phyloP scores from a whole-genome alignment of 2,113 vertebrate genomes.

The Clarias macrocephalus region DNA sequence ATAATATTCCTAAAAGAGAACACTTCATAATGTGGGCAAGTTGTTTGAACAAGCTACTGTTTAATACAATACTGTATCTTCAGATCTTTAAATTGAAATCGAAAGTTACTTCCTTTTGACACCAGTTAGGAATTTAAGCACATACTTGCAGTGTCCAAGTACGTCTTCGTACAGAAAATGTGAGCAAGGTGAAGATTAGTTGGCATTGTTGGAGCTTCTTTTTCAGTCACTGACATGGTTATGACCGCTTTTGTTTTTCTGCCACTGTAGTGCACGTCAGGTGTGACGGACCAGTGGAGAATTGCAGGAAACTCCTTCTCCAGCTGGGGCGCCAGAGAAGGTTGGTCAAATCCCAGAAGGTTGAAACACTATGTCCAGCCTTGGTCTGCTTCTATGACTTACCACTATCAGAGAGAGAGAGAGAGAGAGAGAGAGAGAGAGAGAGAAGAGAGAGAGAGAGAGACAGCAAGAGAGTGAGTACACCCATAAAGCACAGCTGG shows the following conservation, averaged over 20 bases:
- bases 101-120: not conserved
- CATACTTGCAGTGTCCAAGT: not conserved
- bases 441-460: slow-evolving; percentile 11
- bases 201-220: not conserved
- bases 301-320: slow-evolving; percentile 9
- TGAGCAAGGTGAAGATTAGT: not conserved
- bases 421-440: no score
- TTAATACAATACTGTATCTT: not conserved
- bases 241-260: not conserved
- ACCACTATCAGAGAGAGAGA: slow-evolving; percentile 4
- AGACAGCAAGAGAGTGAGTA: slow-evolving; percentile 35
- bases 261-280: not conserved
- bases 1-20: not conserved
- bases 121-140: not conserved
- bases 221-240: not conserved
- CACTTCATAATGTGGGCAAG: not conserved
- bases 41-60: not conserved
- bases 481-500: slow-evolving; percentile 55
- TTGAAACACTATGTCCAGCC: not conserved
- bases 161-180: not conserved
- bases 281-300: slow-evolving; percentile 31
- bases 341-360: not conserved
- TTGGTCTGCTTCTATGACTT: slow-evolving; percentile 32
- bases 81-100: not conserved
- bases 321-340: slow-evolving; percentile 18